phyloP scores from a whole-genome alignment of 2,113 vertebrate genomes.

The Pelecanoides urinatrix region DNA sequence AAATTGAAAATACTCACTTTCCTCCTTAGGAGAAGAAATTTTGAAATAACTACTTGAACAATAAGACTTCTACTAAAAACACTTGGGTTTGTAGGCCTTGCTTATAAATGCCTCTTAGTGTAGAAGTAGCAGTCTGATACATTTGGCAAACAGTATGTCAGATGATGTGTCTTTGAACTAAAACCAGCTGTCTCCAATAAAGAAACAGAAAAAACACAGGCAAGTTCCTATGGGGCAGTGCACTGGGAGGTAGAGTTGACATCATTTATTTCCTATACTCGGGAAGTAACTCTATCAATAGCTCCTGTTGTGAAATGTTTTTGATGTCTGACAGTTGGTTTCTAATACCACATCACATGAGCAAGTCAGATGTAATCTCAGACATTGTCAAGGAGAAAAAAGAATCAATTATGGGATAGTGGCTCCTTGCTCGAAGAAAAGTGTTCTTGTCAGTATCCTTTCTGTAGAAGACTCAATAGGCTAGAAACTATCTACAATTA shows the following conservation, averaged over 20 bases:
- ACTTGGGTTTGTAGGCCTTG: background rate
- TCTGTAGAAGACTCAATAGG: background rate
- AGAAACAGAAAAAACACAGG: background rate
- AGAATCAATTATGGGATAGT: slow-evolving; percentile 38
- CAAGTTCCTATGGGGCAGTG: background rate
- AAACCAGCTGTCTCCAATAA: slow-evolving; percentile 1
- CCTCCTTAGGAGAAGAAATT: background rate
- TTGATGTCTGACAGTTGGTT: slow-evolving; percentile 66
- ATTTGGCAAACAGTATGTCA: slow-evolving; percentile 11
- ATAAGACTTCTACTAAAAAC: background rate
- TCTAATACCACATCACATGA: slow-evolving; percentile 65
- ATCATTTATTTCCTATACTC: slow-evolving; percentile 57
- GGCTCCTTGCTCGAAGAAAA: slow-evolving; percentile 4
- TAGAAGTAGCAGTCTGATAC: background rate
- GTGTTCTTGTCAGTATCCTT: slow-evolving; percentile 6
- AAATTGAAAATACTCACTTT: background rate
- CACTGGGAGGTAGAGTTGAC: slow-evolving; percentile 42
- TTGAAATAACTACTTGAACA: background rate
- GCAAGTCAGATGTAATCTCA: slow-evolving; percentile 58
- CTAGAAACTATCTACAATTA: background rate
- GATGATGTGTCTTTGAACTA: slow-evolving; percentile 40
- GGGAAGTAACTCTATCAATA: slow-evolving; percentile 60
- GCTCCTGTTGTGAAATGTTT: slow-evolving; percentile 71
- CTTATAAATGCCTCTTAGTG: background rate
- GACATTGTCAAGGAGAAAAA: slow-evolving; percentile 50